Conservation (phyloP, 2,888 invertebrate genomes). For the Oasisia sp. region DNA sequence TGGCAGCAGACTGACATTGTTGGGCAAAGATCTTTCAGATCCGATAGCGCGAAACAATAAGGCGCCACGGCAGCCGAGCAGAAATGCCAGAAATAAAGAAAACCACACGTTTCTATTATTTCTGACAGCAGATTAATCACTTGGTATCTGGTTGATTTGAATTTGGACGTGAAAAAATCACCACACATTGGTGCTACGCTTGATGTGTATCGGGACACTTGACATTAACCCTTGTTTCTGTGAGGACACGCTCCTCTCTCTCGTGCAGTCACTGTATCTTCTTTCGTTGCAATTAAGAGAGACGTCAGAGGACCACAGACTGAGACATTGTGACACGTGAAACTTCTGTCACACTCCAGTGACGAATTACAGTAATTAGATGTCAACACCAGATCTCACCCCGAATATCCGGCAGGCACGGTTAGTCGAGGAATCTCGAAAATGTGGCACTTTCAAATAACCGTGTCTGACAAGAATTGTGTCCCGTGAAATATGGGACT, state of each 20-base stretch:
- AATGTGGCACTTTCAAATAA: not conserved
- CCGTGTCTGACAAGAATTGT: not conserved
- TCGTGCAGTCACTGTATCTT: not conserved
- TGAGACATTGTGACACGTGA: not conserved
- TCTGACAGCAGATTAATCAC: constrained; percentile 17
- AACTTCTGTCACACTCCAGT: constrained; percentile 13
- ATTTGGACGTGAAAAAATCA: not conserved
- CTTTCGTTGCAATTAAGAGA: not conserved
- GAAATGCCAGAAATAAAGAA: constrained; percentile 4
- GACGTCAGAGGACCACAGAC: not conserved
- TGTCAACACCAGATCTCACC: not conserved
- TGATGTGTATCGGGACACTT: constrained; percentile 8
- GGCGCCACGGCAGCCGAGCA: not conserved
- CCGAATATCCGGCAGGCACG: not conserved
- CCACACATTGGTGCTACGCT: not conserved
- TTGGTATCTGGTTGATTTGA: constrained; percentile 17
- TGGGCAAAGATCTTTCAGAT: constrained; percentile 1
- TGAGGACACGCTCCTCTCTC: not conserved
- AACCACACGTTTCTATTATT: constrained; percentile 17
- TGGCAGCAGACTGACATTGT: not conserved
- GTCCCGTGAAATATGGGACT: not conserved
- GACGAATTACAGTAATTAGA: constrained; percentile 12
- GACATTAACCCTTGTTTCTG: constrained; percentile 5
- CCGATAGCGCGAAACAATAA: not conserved
- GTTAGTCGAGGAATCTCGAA: not conserved